These are phyloP conservation scores for Phortica magna DNA, from an alignment of 2,888 invertebrate species.

Conservation along the genomic window DNA sequence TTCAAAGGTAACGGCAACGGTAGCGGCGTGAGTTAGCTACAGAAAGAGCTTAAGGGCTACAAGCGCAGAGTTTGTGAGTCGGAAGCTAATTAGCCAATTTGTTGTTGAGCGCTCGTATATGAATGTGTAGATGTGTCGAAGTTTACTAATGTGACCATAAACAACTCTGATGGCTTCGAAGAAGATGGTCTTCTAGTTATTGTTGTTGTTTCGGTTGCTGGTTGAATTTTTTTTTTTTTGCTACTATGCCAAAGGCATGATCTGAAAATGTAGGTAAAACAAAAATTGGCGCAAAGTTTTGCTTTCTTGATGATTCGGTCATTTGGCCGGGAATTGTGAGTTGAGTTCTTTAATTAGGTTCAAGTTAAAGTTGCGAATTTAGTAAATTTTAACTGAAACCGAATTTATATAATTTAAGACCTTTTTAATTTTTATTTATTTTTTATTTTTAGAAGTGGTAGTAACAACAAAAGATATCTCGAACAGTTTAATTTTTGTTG, in stretches of 20 bases:
- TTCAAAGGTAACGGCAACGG: background rate
- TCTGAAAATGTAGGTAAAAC: background rate
- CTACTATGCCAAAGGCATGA: background rate
- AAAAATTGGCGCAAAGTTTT: constrained; percentile 8
- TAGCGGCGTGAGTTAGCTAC: background rate
- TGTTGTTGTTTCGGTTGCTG: too few species aligned
- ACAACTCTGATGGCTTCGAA: background rate
- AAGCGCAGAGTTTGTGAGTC: background rate
- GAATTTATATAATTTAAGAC: too few species aligned
- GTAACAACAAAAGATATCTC: too few species aligned
- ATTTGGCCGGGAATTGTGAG: background rate
- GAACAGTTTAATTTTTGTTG: too few species aligned
- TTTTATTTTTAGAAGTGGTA: too few species aligned
- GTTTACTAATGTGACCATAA: constrained; percentile 13
- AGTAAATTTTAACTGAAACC: too few species aligned
- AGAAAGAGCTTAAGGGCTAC: constrained; percentile 12
- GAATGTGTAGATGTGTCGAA: background rate
- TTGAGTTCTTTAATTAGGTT: too few species aligned
- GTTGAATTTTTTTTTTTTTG: background rate
- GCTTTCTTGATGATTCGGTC: constrained; percentile 6
- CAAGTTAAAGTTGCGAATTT: too few species aligned
- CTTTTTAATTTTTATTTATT: too few species aligned
- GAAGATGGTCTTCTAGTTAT: background rate
- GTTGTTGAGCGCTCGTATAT: constrained; percentile 1
- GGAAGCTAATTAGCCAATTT: constrained; percentile 32